Evolutionary conservation across 2,113 vertebrate genomes (phyloP), one percentile per base, ranked within the genome.

Genomic region (Beaufortia kweichowensis): DNA sequence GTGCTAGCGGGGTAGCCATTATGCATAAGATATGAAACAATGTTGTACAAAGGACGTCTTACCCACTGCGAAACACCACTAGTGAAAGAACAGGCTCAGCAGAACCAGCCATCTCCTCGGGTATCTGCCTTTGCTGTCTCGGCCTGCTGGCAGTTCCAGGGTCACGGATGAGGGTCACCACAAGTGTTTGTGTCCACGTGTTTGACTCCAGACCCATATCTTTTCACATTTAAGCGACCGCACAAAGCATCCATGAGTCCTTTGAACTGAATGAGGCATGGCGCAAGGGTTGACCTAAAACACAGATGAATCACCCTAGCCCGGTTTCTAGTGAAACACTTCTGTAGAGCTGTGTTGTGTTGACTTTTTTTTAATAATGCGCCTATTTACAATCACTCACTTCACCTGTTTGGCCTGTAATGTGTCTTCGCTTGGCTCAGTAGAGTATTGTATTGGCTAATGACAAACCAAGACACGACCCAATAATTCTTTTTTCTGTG

Each of bases 171-270:
- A 68, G 79, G 46, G 72, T 88, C 85, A 83, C 76, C 79, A 81
- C 84, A 67, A 83, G 85, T 86, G 90, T 87, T 85, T 82, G 79
- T 84, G 79, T 82, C 85, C 82, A 78, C 86, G 84, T 88, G 84
- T 87, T 85, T 85, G 81, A 79, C 72, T 70, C 28, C 73, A 57
- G 81, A 78, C 77, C 72, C 81, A 89, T 86, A 84, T 82, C 79
- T 75, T 81, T 85, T 91, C 82, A 89, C 83, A 76, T 81, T 80
- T 79, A 79, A 88, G 82, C 26, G n/a, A 57, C 81, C 81, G 85
- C 78, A 19, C 55, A 50, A 80, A 88, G 81, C 76, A 31, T 69
- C 73, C 78, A 76, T 24, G 75, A 77, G 15, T 72, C 46, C 3
- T 85, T 82, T 87, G 84, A 86, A 77, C 76, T 60, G 83, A 60